phyloP scores from a whole-genome alignment of 2,888 invertebrate species.

The Deilephila elpenor region DNA sequence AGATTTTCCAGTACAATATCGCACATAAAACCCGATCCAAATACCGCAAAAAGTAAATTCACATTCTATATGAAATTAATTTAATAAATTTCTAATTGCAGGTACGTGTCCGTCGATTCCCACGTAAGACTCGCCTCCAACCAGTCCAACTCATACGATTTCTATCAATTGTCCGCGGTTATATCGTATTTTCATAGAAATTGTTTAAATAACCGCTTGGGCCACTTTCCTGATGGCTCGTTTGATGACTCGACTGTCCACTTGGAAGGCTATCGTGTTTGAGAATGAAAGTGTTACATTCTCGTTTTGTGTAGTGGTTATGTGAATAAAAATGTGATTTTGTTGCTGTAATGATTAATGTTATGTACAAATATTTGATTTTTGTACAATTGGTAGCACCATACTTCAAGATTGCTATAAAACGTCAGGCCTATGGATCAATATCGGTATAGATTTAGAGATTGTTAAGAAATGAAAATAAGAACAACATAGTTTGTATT shows the following conservation, averaged over 20 bases:
- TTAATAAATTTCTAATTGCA: conserved; percentile 11
- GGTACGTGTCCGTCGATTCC: conserved; percentile 15
- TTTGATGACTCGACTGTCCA: conserved; percentile 44
- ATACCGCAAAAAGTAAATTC: neutral
- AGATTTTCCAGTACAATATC: neutral
- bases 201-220: conserved; percentile 48
- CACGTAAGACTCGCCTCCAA: conserved; percentile 9
- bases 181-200: conserved; percentile 63
- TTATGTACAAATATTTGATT: too few relatives aligned
- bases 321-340: neutral
- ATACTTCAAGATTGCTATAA: too few relatives aligned
- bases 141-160: conserved; percentile 44
- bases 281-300: neutral
- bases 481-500: too few relatives aligned
- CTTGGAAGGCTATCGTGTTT: neutral
- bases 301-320: neutral
- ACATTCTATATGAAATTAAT: conserved; percentile 11
- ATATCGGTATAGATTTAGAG: too few relatives aligned
- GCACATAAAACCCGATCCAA: neutral
- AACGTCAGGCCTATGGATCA: too few relatives aligned
- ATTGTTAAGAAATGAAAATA: too few relatives aligned
- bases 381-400: too few relatives aligned
- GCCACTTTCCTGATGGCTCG: conserved; percentile 62
- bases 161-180: conserved; percentile 60
- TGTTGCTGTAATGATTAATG: too few relatives aligned